A percentile compares a stretch with the other conserved stretches of the same genome.
Evolutionary conservation across 2,888 invertebrate genomes (phyloP).

Genomic region (Clusia tigrina): DNA sequence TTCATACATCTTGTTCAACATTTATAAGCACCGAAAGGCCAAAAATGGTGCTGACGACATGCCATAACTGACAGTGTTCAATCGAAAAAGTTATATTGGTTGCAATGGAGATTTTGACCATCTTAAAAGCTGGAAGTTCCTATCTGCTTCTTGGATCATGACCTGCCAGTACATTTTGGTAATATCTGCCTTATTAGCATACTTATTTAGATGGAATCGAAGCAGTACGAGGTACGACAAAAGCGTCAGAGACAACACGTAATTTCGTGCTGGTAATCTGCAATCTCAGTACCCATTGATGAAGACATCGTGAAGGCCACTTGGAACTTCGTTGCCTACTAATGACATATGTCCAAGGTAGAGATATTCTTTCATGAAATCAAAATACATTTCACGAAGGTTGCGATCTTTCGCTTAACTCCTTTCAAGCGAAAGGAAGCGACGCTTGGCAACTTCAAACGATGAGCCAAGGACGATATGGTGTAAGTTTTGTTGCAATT

Average conservation of each 20-base stretch:
- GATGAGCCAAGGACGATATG: too few species aligned
- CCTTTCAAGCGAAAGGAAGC: constrained; percentile 19
- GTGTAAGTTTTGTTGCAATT: constrained; percentile 10
- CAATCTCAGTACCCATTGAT: constrained; percentile 26
- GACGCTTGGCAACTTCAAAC: background rate
- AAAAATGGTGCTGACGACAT: constrained; percentile 28
- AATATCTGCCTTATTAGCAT: constrained; percentile 12
- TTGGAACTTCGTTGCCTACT: constrained; percentile 12
- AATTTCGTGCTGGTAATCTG: constrained; percentile 26
- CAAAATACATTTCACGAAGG: constrained; percentile 13
- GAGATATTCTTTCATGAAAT: constrained; percentile 31
- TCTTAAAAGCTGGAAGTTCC: background rate
- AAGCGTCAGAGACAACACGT: constrained; percentile 27
- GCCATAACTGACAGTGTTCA: constrained; percentile 25
- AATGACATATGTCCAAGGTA: constrained; percentile 26
- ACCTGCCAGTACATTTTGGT: constrained; percentile 13
- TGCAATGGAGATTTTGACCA: background rate
- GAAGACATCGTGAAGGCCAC: constrained; percentile 21
- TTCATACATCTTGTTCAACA: too few species aligned
- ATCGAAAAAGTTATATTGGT: background rate
- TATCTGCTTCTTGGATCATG: background rate
- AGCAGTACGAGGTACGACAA: constrained; percentile 13
- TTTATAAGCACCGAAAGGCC: constrained; percentile 30
- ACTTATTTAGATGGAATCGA: constrained; percentile 13
- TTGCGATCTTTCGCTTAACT: constrained; percentile 9